Evolutionary conservation across 2,888 invertebrate species (phyloP).

Genomic region (Leptothorax acervorum): DNA sequence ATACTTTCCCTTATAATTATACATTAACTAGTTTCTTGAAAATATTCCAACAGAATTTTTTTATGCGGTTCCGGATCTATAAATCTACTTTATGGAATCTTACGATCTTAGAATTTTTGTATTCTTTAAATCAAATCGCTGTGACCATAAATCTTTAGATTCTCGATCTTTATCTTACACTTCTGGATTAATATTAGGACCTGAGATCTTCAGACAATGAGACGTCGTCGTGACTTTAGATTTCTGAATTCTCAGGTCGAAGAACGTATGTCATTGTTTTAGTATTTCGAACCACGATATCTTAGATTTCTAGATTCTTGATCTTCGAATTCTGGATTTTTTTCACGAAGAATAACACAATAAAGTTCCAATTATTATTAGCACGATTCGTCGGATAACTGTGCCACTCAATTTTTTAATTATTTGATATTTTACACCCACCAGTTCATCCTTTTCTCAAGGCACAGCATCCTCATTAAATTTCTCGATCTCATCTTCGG

Average conservation of each 20-base stretch:
- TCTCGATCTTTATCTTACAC: not conserved
- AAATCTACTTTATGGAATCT: not conserved
- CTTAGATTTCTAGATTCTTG: not conserved
- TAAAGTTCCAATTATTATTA: not conserved
- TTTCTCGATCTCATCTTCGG: not conserved
- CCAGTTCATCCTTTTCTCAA: constrained; percentile 22
- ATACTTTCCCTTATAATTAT: not conserved
- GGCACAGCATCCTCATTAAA: constrained; percentile 10
- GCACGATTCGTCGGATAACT: not conserved
- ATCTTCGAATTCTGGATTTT: not conserved
- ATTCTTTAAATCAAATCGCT: not conserved
- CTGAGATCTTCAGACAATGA: not conserved
- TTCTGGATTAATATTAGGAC: not conserved
- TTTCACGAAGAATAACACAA: not conserved
- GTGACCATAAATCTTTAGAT: not conserved
- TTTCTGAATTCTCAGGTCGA: not conserved
- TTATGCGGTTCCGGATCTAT: not conserved
- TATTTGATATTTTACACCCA: constrained; percentile 19
- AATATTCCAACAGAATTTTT: not conserved
- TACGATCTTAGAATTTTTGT: not conserved
- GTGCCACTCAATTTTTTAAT: not conserved
- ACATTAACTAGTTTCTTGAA: not conserved
- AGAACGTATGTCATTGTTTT: not conserved
- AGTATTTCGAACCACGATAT: not conserved
- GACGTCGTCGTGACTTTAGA: not conserved